These are phyloP conservation scores for Petrolisthes cinctipes DNA, from an alignment of 2,888 invertebrate species.

Conservation along the genomic window DNA sequence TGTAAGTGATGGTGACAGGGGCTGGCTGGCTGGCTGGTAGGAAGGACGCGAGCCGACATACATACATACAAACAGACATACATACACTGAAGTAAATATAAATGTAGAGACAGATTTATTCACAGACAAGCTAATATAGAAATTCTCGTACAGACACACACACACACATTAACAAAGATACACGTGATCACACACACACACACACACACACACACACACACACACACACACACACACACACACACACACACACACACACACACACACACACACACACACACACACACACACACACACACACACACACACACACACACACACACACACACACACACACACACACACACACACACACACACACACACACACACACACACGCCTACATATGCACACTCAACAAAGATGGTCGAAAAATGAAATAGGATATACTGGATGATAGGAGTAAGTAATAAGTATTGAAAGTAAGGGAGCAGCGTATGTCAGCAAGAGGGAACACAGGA, in stretches of 20 bases:
- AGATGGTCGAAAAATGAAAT: too few species aligned
- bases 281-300: too few species aligned
- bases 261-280: not conserved
- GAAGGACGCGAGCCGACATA: not conserved
- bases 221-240: constrained; percentile 35
- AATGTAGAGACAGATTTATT: not conserved
- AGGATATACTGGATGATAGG: too few species aligned
- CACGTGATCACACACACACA: constrained; percentile 10
- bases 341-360: too few species aligned
- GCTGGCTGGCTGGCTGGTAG: not conserved
- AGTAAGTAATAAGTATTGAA: too few species aligned
- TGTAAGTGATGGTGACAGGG: not conserved
- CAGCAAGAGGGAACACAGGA: too few species aligned
- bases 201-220: constrained; percentile 43
- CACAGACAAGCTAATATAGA: not conserved
- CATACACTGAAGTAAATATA: not conserved
- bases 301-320: too few species aligned
- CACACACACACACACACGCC: too few species aligned
- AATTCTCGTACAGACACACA: not conserved
- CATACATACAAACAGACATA: constrained; percentile 7
- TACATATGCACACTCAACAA: not conserved
- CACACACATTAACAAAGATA: constrained; percentile 7
- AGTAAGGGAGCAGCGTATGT: too few species aligned
- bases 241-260: constrained; percentile 2
- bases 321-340: too few species aligned